A percentile compares a stretch with the other conserved stretches of the same genome.
These are phyloP conservation scores for Lasius fuliginosus DNA, from an alignment of 2,888 invertebrate genomes.

Conservation along the genomic window DNA sequence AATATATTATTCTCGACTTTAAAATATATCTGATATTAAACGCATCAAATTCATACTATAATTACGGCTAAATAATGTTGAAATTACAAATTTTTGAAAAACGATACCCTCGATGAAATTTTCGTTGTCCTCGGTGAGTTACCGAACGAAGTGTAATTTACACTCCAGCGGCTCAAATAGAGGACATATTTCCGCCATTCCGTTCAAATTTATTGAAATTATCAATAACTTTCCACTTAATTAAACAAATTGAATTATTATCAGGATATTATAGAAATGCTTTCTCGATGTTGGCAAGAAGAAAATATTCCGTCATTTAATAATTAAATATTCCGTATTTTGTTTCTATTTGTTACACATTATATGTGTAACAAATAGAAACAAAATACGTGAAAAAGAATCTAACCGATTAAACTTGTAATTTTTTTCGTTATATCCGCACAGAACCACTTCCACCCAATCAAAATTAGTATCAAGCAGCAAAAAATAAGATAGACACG, in stretches of 20 bases:
- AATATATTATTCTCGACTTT: neutral
- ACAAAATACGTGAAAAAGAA: neutral
- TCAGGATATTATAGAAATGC: constrained; percentile 39
- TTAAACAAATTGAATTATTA: constrained; percentile 53
- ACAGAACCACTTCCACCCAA: neutral
- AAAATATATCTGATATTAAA: neutral
- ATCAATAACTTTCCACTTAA: constrained; percentile 49
- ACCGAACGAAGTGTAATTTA: constrained; percentile 29
- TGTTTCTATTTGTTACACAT: neutral
- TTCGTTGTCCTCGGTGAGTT: constrained; percentile 8
- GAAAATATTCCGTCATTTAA: constrained; percentile 6
- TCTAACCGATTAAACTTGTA: neutral
- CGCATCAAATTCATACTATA: neutral
- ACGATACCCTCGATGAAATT: constrained; percentile 22
- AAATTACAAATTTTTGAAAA: constrained; percentile 26
- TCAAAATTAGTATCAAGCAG: neutral
- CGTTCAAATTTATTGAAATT: constrained; percentile 44
- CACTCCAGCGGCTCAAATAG: constrained; percentile 31
- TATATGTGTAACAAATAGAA: neutral
- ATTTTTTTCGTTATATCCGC: neutral
- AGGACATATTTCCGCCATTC: constrained; percentile 43
- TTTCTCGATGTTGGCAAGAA: constrained; percentile 25
- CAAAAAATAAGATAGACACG: neutral
- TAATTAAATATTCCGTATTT: too few species aligned
- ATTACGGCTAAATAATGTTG: constrained; percentile 10